Percentiles rank a stretch among this genome's conserved stretches.
phyloP scores from a whole-genome alignment of 2,113 vertebrate genomes.

The Amphiprion ocellaris region DNA sequence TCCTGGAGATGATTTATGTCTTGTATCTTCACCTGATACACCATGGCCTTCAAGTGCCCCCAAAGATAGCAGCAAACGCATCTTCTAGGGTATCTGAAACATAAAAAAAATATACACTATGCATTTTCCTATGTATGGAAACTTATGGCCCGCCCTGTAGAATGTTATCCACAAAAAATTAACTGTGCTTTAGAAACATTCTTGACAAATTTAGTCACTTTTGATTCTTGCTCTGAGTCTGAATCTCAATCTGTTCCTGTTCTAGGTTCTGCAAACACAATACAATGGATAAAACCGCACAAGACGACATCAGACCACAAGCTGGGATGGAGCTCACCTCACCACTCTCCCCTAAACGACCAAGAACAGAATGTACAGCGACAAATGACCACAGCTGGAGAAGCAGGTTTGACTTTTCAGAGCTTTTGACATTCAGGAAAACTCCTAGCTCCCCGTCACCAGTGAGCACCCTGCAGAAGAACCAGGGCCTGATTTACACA shows the following conservation, averaged over 20 bases:
- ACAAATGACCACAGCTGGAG: conserved; percentile 12
- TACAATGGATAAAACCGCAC: conserved; percentile 64
- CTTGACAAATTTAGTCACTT: conserved; percentile 1
- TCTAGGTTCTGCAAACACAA: conserved; percentile 24
- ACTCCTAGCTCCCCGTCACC: not conserved
- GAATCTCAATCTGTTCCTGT: conserved; percentile 25
- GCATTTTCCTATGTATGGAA: too few species aligned
- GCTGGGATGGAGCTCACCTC: conserved; percentile 29
- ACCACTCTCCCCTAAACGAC: conserved; percentile 60
- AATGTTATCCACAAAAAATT: not conserved
- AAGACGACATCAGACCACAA: conserved; percentile 3
- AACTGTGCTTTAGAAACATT: not conserved
- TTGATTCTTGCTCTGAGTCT: conserved; percentile 23
- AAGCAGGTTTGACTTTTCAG: conserved; percentile 30
- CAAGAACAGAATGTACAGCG: conserved; percentile 38
- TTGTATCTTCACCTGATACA: too few species aligned
- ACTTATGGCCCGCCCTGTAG: too few species aligned
- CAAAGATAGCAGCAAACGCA: too few species aligned
- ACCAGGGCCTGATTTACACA: not conserved
- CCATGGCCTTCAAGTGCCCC: too few species aligned
- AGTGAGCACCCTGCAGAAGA: conserved; percentile 3
- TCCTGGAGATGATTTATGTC: too few species aligned
- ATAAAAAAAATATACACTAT: too few species aligned
- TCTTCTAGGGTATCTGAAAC: too few species aligned
- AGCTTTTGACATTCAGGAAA: conserved; percentile 37